Evolutionary conservation across 2,888 invertebrate genomes (phyloP), one percentile per base, ranked within the genome.

Genomic region (Spialia ferax): DNA sequence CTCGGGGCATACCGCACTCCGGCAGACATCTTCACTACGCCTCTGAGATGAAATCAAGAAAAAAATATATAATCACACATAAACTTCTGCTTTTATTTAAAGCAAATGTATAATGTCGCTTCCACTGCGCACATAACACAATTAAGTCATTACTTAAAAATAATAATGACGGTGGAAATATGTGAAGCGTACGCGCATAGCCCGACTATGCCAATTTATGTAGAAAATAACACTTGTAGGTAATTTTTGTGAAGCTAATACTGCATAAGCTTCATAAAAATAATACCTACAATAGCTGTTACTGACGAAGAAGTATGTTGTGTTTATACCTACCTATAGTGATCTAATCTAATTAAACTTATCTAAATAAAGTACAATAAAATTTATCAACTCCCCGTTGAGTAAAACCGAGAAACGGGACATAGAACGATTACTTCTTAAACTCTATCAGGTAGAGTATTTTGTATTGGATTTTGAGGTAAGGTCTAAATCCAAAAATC

Each of bases 1-100:
- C 70, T 56, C 67, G 60, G 83, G 87, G 81, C 85, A 80, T 77
- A 74, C 78, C 80, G 83, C 83, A 81, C 82, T 84, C 75, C 75
- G 72, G 69, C 82, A 76, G 83, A 88, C 84, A 80, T 87, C 87
- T 87, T 86, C 83, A 86, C 84, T 82, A 83, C 67, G 29, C 54
- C 50, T 52, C 35, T 26, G 54, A 42, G 60, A 29, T 52, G 55
- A 63, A 56, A 60, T 64, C 57, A 57, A 45, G 38, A 66, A 38
- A 65, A 18, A 59, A 57, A 52, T 62, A 20, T 10, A 42, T 42
- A 42, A 69, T 62, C 42, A 67, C 42, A 32, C 42, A 59, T 54
- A 54, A n/a, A 52, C 20, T 66, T 60, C 42, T 60, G 52, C 20
- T 29, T 38, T 50, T 20, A 50, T 50, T 65, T 52, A 63, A 63